These are phyloP conservation scores for Rhabdomys dilectus DNA, from an alignment of 2,113 vertebrate genomes.

Conservation along the genomic window DNA sequence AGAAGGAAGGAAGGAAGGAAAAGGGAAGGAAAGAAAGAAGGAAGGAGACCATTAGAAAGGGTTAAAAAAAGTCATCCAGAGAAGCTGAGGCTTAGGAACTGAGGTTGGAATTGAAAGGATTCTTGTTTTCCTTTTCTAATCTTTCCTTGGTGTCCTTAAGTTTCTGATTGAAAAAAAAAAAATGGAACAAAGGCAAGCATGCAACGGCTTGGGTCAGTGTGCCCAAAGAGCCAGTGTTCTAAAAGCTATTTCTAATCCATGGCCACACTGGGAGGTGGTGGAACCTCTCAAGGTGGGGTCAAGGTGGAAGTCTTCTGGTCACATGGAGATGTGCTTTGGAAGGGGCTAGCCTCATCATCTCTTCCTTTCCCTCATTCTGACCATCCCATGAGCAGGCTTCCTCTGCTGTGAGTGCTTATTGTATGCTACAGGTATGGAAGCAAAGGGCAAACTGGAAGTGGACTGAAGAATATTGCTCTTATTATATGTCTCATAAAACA, in stretches of 20 bases:
- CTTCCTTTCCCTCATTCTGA: background rate
- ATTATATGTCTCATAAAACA: background rate
- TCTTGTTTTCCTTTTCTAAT: background rate
- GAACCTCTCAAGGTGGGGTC: background rate
- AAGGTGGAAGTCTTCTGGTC: background rate
- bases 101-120: background rate
- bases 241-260: background rate
- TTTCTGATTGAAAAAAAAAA: background rate
- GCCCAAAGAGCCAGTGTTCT: background rate
- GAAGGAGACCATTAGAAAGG: background rate
- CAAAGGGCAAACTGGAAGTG: background rate
- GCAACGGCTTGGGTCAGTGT: background rate
- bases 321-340: background rate
- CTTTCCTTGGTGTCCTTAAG: background rate
- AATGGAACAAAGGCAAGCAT: background rate
- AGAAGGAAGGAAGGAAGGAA: background rate
- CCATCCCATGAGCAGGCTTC: background rate
- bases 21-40: background rate
- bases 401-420: too few species aligned
- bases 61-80: background rate
- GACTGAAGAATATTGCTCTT: background rate
- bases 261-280: background rate
- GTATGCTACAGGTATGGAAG: background rate
- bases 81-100: background rate
- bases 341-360: background rate